Conservation (phyloP, 1,140 invertebrate species). For the Carposina sasakii region DNA sequence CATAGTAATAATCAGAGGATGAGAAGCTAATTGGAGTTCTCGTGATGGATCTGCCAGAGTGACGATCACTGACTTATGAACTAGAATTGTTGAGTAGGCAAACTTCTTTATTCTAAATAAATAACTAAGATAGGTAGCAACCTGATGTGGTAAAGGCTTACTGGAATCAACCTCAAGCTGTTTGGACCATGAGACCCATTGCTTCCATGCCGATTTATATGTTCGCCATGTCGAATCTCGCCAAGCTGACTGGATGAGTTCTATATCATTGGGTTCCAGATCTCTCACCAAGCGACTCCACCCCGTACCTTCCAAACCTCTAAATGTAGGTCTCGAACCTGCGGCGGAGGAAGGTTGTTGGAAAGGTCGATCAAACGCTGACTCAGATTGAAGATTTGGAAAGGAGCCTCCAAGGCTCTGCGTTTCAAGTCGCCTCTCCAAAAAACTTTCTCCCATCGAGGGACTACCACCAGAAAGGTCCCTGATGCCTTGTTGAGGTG, state of each 20-base stretch:
- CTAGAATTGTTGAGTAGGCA: not conserved
- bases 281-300: not conserved
- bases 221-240: not conserved
- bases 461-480: slow-evolving; percentile 19
- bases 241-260: not conserved
- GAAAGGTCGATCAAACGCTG: not conserved
- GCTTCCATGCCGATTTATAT: not conserved
- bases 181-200: not conserved
- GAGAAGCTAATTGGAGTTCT: not conserved
- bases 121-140: not conserved
- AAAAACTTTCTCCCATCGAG: slow-evolving; percentile 29
- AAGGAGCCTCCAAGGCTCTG: slow-evolving; percentile 15
- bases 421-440: slow-evolving; percentile 23
- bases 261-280: not conserved
- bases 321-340: slow-evolving; percentile 5
- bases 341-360: slow-evolving; percentile 2
- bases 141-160: not conserved
- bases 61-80: not conserved
- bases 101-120: not conserved
- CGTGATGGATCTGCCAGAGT: not conserved
- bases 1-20: not conserved
- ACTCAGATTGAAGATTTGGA: slow-evolving; percentile 13
- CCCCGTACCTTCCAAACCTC: slow-evolving; percentile 1
- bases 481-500: slow-evolving; percentile 20
- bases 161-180: no score